A percentile compares a stretch with the other conserved stretches of the same genome.
Conservation (phyloP, 2,888 invertebrate species). For the Unio pictorum region DNA sequence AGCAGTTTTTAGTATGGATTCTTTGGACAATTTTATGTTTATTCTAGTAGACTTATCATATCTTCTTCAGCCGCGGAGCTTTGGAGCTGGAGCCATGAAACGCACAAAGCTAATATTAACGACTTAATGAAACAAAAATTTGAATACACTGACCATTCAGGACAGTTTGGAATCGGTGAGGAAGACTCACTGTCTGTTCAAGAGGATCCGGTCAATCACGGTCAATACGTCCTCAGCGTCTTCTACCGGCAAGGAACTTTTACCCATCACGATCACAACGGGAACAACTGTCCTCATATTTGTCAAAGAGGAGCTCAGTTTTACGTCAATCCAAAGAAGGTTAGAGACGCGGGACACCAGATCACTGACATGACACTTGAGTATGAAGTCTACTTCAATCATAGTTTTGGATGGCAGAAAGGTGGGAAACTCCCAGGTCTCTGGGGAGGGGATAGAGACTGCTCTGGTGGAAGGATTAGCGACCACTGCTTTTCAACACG, state of each 20-base stretch:
- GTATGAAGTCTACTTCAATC: constrained; percentile 36
- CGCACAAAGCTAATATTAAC: too few relatives aligned
- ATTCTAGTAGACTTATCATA: too few relatives aligned
- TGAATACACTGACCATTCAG: too few relatives aligned
- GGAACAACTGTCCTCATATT: background rate
- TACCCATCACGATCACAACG: too few relatives aligned
- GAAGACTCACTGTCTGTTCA: constrained; percentile 17
- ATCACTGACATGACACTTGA: constrained; percentile 23
- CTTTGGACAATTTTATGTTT: too few relatives aligned
- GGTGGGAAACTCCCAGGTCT: constrained; percentile 57
- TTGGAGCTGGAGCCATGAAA: too few relatives aligned
- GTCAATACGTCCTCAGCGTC: constrained; percentile 21
- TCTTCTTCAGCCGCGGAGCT: too few relatives aligned
- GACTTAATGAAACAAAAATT: too few relatives aligned
- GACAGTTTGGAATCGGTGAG: too few relatives aligned
- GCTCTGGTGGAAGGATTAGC: constrained; percentile 46
- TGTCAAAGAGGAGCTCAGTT: constrained; percentile 30
- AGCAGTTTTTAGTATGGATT: too few relatives aligned
- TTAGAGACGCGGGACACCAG: constrained; percentile 4
- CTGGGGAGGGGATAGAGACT: constrained; percentile 38
- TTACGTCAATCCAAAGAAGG: constrained; percentile 20
- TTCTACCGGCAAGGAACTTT: constrained; percentile 11
- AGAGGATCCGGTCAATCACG: constrained; percentile 22
- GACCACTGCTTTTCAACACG: constrained; percentile 51
- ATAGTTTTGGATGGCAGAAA: constrained; percentile 20